A percentile compares a stretch with the other conserved stretches of the same genome.
phyloP scores from a whole-genome alignment of 2,113 vertebrate species.

The Apus apus region DNA sequence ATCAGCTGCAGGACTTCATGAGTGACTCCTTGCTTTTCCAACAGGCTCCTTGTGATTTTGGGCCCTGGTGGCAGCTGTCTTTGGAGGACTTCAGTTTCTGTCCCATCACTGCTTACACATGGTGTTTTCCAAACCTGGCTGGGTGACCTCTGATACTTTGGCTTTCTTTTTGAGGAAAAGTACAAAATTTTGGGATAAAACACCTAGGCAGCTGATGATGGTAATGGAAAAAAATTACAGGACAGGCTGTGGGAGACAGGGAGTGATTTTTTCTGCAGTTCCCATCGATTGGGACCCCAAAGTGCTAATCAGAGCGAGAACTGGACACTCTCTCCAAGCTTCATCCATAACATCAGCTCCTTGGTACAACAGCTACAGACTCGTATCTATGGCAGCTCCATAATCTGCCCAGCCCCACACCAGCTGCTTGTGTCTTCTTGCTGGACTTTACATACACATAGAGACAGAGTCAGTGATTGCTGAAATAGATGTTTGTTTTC shows the following conservation, averaged over 20 bases:
- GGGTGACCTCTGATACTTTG: neutral
- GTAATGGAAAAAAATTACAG: neutral
- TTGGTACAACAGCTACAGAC: neutral
- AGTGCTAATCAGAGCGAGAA: neutral
- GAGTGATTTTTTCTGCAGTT: neutral
- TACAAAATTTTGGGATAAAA: neutral
- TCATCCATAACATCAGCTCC: neutral
- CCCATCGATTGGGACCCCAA: rapidly evolving
- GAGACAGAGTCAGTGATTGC: neutral
- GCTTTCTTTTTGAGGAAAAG: neutral
- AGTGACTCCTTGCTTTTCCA: neutral
- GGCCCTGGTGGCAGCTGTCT: neutral
- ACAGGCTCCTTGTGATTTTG: neutral
- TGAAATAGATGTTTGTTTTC: neutral
- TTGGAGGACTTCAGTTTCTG: neutral
- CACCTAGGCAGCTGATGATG: rapidly evolving
- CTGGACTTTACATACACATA: neutral
- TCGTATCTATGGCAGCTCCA: rapidly evolving
- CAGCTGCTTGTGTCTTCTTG: neutral
- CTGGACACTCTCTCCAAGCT: neutral
- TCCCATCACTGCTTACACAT: neutral
- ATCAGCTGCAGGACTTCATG: neutral
- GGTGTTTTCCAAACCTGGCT: neutral
- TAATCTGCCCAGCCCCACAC: neutral
- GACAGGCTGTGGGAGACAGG: neutral